phyloP scores from a whole-genome alignment of 2,888 invertebrate species.

The Andrena fulva region DNA sequence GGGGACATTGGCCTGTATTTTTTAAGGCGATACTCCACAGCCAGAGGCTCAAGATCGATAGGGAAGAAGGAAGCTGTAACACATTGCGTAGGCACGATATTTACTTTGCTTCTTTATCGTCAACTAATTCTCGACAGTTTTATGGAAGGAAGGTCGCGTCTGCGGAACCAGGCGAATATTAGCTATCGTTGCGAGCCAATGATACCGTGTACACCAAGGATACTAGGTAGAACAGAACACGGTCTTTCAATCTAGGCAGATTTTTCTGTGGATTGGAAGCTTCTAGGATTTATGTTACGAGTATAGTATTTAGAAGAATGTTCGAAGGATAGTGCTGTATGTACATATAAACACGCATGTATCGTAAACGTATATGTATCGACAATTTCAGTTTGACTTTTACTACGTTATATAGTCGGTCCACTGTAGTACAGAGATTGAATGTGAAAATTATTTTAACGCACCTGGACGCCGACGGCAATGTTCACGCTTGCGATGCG shows the following conservation, averaged over 20 bases:
- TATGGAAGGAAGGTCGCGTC: background rate
- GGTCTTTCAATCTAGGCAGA: conserved; percentile 28
- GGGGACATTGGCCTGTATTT: conserved; percentile 19
- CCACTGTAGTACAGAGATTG: conserved; percentile 6
- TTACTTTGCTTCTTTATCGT: conserved; percentile 28
- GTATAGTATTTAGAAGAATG: conserved; percentile 28
- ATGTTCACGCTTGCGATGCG: background rate
- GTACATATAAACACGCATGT: background rate
- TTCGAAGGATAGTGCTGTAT: conserved; percentile 10
- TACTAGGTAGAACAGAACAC: conserved; percentile 1
- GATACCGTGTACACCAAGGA: background rate
- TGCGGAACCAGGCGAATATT: background rate
- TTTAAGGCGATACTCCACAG: conserved; percentile 33
- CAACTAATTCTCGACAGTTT: conserved; percentile 4
- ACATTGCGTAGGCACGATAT: conserved; percentile 30
- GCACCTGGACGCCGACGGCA: background rate
- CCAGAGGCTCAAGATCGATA: conserved; percentile 21
- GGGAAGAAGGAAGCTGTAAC: conserved; percentile 25
- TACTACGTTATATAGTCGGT: conserved; percentile 8
- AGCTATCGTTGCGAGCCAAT: conserved; percentile 18
- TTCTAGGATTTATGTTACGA: conserved; percentile 47
- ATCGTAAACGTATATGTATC: background rate
- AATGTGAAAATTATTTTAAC: conserved; percentile 11
- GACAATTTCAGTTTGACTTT: conserved; percentile 29
- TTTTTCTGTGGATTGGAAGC: conserved; percentile 45